Conservation (phyloP, 30 jellyfish, hydroid and myxozoan genomes). For the Rhopilema esculentum region DNA sequence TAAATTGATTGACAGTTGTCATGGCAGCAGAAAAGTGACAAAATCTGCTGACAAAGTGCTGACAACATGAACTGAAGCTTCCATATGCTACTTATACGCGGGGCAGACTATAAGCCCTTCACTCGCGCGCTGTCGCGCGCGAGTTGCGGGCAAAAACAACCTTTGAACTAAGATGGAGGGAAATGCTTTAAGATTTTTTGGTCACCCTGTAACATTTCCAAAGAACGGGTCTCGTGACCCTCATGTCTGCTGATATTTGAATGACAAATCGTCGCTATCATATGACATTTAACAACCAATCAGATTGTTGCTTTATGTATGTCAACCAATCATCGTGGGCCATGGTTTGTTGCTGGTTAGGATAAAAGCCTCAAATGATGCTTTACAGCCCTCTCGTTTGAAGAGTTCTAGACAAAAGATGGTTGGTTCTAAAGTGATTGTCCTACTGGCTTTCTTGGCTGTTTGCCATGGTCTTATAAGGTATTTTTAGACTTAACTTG, state of each 20-base stretch:
- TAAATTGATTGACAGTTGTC: no score
- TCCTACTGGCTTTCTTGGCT: constrained; percentile 61
- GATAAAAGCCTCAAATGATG: constrained; percentile 2
- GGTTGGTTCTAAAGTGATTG: constrained; percentile 17
- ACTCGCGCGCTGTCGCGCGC: no score
- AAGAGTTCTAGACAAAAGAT: not conserved
- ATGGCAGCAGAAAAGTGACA: no score
- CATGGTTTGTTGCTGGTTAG: not conserved
- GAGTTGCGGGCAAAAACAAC: no score
- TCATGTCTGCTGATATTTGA: not conserved
- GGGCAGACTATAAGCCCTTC: no score
- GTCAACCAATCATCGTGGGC: constrained; percentile 26
- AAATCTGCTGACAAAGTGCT: no score
- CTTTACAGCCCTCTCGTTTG: not conserved
- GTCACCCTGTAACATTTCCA: constrained; percentile 35
- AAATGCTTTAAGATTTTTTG: no score
- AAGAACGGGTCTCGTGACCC: constrained; percentile 44
- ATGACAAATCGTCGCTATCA: not conserved
- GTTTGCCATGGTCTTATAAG: constrained; percentile 65
- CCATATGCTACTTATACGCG: no score
- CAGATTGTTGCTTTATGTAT: not conserved
- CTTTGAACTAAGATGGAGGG: no score
- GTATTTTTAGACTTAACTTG: not conserved
- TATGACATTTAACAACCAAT: constrained; percentile 33
- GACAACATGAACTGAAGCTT: no score